Evolutionary conservation across 2,797 vertebrate species (phyloP).

Genomic region (Echiichthys vipera): DNA sequence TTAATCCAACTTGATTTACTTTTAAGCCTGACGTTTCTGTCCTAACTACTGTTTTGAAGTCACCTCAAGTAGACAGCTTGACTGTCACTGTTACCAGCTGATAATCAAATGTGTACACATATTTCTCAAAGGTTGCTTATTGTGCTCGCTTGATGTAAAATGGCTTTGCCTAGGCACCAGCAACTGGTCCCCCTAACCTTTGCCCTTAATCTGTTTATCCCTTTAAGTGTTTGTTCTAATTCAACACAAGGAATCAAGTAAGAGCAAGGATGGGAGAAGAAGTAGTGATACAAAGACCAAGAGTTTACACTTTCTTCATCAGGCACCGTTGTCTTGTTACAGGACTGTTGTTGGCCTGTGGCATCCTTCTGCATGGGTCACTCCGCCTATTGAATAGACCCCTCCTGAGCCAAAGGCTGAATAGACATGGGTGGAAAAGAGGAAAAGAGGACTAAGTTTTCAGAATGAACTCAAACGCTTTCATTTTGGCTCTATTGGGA

Average conservation of each 20-base stretch:
- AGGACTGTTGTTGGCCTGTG: constrained; percentile 15
- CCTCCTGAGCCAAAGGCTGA: constrained; percentile 48
- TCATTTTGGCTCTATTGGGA: constrained; percentile 47
- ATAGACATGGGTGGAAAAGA: constrained; percentile 39
- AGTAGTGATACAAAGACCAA: not conserved
- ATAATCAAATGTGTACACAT: not conserved
- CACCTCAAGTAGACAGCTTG: not conserved
- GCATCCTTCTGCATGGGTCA: constrained; percentile 42
- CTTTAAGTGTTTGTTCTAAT: not conserved
- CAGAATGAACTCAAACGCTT: constrained; percentile 24
- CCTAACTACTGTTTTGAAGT: not conserved
- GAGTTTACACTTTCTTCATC: constrained; percentile 36
- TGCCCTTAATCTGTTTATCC: not conserved
- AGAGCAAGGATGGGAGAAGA: not conserved
- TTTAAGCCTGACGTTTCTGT: not conserved
- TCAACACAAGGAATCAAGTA: not conserved
- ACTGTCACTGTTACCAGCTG: not conserved
- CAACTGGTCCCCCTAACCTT: not conserved
- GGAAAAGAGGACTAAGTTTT: constrained; percentile 17
- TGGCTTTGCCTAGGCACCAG: not conserved
- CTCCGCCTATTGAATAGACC: constrained; percentile 46
- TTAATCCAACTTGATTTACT: not conserved
- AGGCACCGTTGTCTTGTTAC: constrained; percentile 35
- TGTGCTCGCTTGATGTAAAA: not conserved
- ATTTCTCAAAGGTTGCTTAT: not conserved